phyloP scores from a whole-genome alignment of 2,888 invertebrate species.

The Tanytarsus gracilentus region DNA sequence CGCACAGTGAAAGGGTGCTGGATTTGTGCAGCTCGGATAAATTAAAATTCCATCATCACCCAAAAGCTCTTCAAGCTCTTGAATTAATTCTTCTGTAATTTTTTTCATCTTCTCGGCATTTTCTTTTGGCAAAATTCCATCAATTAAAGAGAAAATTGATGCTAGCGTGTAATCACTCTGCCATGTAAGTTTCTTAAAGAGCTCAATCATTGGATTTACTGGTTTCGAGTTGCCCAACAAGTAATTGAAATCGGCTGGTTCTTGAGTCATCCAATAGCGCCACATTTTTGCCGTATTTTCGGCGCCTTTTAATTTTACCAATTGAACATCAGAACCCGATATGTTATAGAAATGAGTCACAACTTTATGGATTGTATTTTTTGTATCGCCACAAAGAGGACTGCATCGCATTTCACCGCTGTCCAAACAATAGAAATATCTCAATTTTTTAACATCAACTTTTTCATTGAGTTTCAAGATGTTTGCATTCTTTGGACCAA shows the following conservation, averaged over 20 bases:
- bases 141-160: conserved; percentile 56
- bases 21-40: conserved; percentile 69
- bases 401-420: conserved; percentile 66
- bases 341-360: conserved; percentile 43
- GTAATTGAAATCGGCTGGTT: conserved; percentile 53
- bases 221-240: conserved; percentile 55
- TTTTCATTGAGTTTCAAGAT: conserved; percentile 50
- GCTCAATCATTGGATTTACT: conserved; percentile 47
- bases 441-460: conserved; percentile 58
- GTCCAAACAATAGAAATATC: conserved; percentile 66
- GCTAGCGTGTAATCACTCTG: conserved; percentile 57
- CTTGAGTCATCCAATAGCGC: conserved; percentile 67
- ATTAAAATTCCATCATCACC: conserved; percentile 72
- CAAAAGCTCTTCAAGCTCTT: conserved; percentile 57
- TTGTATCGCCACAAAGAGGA: conserved; percentile 58
- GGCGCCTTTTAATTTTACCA: conserved; percentile 36
- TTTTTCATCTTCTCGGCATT: conserved; percentile 55
- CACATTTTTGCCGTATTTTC: conserved; percentile 55
- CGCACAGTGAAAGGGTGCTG: conserved; percentile 75
- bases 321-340: conserved; percentile 37
- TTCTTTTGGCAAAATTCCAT: conserved; percentile 55
- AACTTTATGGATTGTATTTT: conserved; percentile 51
- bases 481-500: conserved; percentile 45
- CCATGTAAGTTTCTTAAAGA: conserved; percentile 53
- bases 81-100: conserved; percentile 49